Evolutionary conservation across 2,113 vertebrate species (phyloP), one percentile per base, ranked within the genome.

Genomic region (Thunnus thynnus): DNA sequence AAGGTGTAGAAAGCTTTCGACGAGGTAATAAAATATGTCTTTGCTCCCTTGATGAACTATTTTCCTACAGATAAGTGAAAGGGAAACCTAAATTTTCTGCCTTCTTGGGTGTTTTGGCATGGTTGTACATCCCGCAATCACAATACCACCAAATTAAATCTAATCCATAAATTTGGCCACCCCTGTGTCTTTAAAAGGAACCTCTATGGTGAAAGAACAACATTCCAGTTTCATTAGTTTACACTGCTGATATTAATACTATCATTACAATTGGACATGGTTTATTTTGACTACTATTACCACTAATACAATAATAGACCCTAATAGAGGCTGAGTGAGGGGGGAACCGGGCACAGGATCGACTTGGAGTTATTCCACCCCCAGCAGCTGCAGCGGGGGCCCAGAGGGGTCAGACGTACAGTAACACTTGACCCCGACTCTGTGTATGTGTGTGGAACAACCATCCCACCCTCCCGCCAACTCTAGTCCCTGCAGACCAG

Each of bases 281-380:
- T 94, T 95, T 95, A 92, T 95, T 95, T 95, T 91, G 88, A 95
- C 92, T 93, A 88, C 94, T 90, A 94, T 95, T 94, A 94, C 89
- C 82, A 79, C 89, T 94, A 95, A 95, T 94, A 93, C 94, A 94
- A 95, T 94, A 95, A 95, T 95, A 94, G 92, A 86, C 30, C 76
- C 78, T 93, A 93, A 94, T 94, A 91, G 89, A 88, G 92, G 91
- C 72, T 89, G 89, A 90, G 89, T 63, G 74, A 71, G 76, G 80
- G 80, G 89, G 85, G 69, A 62, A 63, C 52, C 13, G 67, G 80
- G 88, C 72, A 86, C 65, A 66, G 85, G 88, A 86, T 67, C 41
- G 61, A 81, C 74, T 91, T 72, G 68, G 77, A 91, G 84, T 85
- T 56, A 60, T 67, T 89, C 84, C 87, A 79, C 76, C 82, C 69